A percentile compares a stretch with the other conserved stretches of the same genome.
Conservation (phyloP, 2,888 invertebrate species). For the Lobophora halterata region DNA sequence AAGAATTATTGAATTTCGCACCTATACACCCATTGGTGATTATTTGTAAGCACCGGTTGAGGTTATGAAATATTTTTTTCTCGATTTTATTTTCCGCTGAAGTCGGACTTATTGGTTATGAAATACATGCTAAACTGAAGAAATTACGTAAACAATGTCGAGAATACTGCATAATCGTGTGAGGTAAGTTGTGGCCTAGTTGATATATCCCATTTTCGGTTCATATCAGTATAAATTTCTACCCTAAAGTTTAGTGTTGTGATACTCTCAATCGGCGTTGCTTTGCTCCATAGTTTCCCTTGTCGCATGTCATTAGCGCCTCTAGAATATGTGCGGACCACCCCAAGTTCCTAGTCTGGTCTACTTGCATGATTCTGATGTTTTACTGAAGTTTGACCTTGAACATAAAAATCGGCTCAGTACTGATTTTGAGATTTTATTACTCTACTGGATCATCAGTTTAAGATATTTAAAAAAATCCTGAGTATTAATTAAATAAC, state of each 20-base stretch:
- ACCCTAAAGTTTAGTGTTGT: conserved; percentile 1
- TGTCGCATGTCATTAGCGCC: too few relatives aligned
- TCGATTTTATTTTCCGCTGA: conserved; percentile 39
- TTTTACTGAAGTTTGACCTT: too few relatives aligned
- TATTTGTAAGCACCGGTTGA: conserved; percentile 56
- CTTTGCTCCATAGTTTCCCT: too few relatives aligned
- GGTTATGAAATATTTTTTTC: conserved; percentile 63
- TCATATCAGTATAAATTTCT: background rate
- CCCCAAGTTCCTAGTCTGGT: too few relatives aligned
- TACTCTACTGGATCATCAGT: too few relatives aligned
- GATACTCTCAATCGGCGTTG: too few relatives aligned
- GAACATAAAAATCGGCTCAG: too few relatives aligned
- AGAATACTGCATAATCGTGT: conserved; percentile 72
- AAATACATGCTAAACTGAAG: conserved; percentile 48
- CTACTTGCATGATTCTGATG: too few relatives aligned
- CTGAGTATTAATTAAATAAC: too few relatives aligned
- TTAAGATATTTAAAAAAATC: too few relatives aligned
- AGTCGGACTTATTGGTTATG: conserved; percentile 50
- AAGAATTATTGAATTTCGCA: conserved; percentile 41
- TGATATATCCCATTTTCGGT: background rate
- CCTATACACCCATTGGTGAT: conserved; percentile 42
- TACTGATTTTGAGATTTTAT: too few relatives aligned
- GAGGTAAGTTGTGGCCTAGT: conserved; percentile 47
- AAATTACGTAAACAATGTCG: conserved; percentile 67
- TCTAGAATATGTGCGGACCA: too few relatives aligned